Conservation (phyloP, 30 jellyfish, hydroid and myxozoan species). For the Cassiopea andromeda region DNA sequence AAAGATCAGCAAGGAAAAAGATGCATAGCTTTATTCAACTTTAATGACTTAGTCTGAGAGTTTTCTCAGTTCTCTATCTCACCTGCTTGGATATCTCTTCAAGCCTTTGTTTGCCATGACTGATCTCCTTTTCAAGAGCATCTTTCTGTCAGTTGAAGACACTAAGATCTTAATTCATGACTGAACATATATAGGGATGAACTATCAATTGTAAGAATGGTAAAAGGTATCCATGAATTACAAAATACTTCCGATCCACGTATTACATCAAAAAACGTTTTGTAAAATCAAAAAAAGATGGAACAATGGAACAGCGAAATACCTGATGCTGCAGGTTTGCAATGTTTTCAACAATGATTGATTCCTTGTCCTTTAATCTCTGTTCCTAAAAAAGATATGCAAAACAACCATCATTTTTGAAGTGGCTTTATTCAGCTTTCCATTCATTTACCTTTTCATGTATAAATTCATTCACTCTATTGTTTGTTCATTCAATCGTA, state of each 20-base stretch:
- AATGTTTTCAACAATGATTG: slow-evolving; percentile 18
- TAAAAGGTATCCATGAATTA: background rate
- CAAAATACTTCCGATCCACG: background rate
- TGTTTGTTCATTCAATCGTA: background rate
- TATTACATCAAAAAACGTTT: too few relatives aligned
- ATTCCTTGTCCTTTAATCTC: slow-evolving; percentile 32
- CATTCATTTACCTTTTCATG: background rate
- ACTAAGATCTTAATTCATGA: background rate
- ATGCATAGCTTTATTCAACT: too few relatives aligned
- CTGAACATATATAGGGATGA: background rate
- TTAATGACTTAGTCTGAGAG: background rate
- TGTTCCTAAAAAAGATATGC: slow-evolving; percentile 5
- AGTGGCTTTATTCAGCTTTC: background rate
- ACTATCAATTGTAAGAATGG: background rate
- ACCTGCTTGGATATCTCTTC: slow-evolving; percentile 20
- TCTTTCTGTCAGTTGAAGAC: slow-evolving; percentile 8
- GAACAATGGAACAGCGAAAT: background rate
- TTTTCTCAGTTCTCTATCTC: background rate
- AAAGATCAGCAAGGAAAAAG: too few relatives aligned
- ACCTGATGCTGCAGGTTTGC: slow-evolving; percentile 50
- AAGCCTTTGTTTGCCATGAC: slow-evolving; percentile 21
- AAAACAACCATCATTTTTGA: background rate
- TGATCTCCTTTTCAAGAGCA: slow-evolving; percentile 40
- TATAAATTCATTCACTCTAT: background rate
- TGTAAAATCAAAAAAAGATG: background rate